Evolutionary conservation across 2,888 invertebrate species (phyloP).

Genomic region (Athalia circularis): DNA sequence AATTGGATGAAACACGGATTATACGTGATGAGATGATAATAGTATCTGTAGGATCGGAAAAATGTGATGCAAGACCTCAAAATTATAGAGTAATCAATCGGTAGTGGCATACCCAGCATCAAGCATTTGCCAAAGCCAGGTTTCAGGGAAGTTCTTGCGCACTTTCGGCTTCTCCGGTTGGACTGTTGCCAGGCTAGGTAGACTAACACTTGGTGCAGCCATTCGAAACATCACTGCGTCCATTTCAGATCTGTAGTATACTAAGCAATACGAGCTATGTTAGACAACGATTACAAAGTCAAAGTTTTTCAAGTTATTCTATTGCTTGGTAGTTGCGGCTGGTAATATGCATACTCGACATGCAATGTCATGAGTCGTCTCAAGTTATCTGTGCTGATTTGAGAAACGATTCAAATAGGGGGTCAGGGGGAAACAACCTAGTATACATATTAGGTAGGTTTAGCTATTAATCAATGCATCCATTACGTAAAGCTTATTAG

Average conservation of each 20-base stretch:
- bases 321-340: no score
- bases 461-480: not conserved
- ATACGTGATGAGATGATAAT: not conserved
- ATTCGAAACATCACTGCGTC: conserved; percentile 66
- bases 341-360: conserved; percentile 6
- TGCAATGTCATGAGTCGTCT: conserved; percentile 3
- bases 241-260: conserved; percentile 76
- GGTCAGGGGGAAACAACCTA: no score
- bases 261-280: conserved; percentile 64
- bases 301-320: not conserved
- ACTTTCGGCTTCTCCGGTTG: conserved; percentile 72
- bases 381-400: no score
- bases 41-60: not conserved
- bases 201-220: conserved; percentile 56
- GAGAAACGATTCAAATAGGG: no score
- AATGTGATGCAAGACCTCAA: conserved; percentile 23
- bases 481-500: not conserved
- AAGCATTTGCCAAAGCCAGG: conserved; percentile 82
- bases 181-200: conserved; percentile 60
- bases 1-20: no score
- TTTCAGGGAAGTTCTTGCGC: conserved; percentile 83
- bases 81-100: conserved; percentile 52
- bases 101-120: conserved; percentile 77
- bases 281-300: conserved; percentile 22
- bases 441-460: not conserved